Evolutionary conservation across 2,113 vertebrate species (phyloP).

Genomic region (Bujurquina vittata): DNA sequence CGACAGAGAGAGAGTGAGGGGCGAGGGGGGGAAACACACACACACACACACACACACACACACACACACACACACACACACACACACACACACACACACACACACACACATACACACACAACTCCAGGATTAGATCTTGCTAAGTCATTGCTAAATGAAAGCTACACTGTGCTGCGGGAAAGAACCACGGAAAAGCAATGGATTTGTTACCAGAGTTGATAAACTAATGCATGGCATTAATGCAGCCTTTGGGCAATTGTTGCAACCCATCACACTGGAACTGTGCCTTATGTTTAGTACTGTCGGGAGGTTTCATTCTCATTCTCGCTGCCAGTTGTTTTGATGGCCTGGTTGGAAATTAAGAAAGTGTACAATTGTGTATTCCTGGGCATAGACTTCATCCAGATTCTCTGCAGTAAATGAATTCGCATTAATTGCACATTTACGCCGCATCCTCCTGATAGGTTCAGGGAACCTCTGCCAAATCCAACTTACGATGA

Average conservation of each 20-base stretch:
- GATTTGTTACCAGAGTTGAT: constrained; percentile 42
- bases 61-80: not conserved
- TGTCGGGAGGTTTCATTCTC: not conserved
- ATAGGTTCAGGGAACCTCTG: constrained; percentile 4
- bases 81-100: not conserved
- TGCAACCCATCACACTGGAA: not conserved
- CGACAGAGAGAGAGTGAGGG: too few species aligned
- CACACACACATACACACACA: constrained; percentile 1
- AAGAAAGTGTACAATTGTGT: not conserved
- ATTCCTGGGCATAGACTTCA: not conserved
- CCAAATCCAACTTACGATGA: constrained; percentile 16
- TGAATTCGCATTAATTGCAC: constrained; percentile 33
- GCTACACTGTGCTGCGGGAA: constrained; percentile 7
- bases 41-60: not conserved
- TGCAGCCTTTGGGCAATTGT: not conserved
- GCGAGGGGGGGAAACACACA: too few species aligned
- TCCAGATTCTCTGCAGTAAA: constrained; percentile 25
- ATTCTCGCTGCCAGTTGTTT: not conserved
- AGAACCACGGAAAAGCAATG: constrained; percentile 2
- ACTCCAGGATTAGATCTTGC: constrained; percentile 59
- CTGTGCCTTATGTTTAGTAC: not conserved
- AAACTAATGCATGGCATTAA: constrained; percentile 27
- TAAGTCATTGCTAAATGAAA: constrained; percentile 59
- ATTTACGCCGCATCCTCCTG: not conserved
- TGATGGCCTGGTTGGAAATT: not conserved